Evolutionary conservation across 2,888 invertebrate species (phyloP), one percentile per base, ranked within the genome.

Genomic region (Caenorhabditis afra): DNA sequence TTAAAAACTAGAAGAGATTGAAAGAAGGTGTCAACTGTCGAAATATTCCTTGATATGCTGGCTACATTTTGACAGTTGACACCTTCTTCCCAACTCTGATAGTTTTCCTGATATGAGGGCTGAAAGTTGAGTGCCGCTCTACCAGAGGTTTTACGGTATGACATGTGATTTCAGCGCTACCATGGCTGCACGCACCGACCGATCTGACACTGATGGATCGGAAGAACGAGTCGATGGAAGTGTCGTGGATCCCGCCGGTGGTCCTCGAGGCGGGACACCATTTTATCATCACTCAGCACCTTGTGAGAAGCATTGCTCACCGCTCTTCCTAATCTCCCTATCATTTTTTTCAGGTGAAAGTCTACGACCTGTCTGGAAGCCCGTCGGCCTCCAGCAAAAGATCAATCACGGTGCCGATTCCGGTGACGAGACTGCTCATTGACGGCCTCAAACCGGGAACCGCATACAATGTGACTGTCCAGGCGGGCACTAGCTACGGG

Each of bases 401-500:
- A n/a, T 81, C 81, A 1, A 77, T 82, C 7, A 79, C 77, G n/a
- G 80, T 84, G 3, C 81, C 82, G 0, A 75, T 86, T 11, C 85
- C 85, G 0, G 73, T 79, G n/a, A 77, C 84, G n/a, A 61, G 83
- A 0, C 62, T 79, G 10, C 55, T 73, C 1, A 67, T 84, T 14
- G 79, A 77, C 22, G 76, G 75, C 14, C 65, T 86, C 22, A 49
- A 61, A 16, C 84, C 86, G 0, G 80, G 77, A 10, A 77, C 81
- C 0, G 85, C 83, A 1, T 86, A 85, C 67, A 86, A 86, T 55
- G 58, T 86, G 11, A 86, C 86, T 20, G 67, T 86, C 1, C 85
- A 86, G 70, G 85, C 85, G 0, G 86, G 86, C 14, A 86, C 86
- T 0, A 81, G 81, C 47, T 86, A 83, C 58, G 86, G 86, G 3